Evolutionary conservation across 1,140 invertebrate genomes (phyloP), one percentile per base, ranked within the genome.

Genomic region (Bradynema listronoti): DNA sequence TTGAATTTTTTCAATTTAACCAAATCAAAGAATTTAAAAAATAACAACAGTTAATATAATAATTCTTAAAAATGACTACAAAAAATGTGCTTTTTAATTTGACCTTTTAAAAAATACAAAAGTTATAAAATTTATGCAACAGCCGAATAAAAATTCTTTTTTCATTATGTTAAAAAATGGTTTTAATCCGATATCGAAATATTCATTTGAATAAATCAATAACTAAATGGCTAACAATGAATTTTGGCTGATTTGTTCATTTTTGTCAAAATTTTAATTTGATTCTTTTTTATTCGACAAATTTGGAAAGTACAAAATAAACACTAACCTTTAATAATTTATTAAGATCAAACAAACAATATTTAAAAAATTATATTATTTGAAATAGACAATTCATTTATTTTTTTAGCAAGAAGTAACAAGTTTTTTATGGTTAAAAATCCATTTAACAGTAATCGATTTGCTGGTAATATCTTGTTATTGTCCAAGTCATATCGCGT

Each of bases 381-480:
- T 16, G 5, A 14, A 16, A 14, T 6, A 34, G 45, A 3, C 22
- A 9, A 29, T 63, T 66, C n/a, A n/a, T n/a, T n/a, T n/a, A n/a
- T n/a, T n/a, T n/a, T n/a, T n/a, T 50, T 56, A 69, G 68, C 69
- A 72, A 55, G 68, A 71, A 58, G 69, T 54, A 3, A 58, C 69
- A 24, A 59, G 42, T 41, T 69, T 69, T 24, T 33, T 64, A 3
- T 72, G 68, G 68, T 34, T 69, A 5, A 69, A 69, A 34, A 70
- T 69, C 32, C 68, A 69, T 55, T 56, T 69, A 54, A 69, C 68
- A 6, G 46, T 69, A 14, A 45, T 72, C 22, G 69, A 69, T 43
- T 45, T 69, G 30, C 52, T 69, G 36, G 58, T 69, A 0, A 69
- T 69, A 19, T 33, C 56, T 7, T 51, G 58, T 51, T 69, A 69